Percentiles rank a stretch among this genome's conserved stretches.
These are phyloP conservation scores for Discoglossus pictus DNA, from an alignment of 2,797 vertebrate genomes.

Conservation along the genomic window DNA sequence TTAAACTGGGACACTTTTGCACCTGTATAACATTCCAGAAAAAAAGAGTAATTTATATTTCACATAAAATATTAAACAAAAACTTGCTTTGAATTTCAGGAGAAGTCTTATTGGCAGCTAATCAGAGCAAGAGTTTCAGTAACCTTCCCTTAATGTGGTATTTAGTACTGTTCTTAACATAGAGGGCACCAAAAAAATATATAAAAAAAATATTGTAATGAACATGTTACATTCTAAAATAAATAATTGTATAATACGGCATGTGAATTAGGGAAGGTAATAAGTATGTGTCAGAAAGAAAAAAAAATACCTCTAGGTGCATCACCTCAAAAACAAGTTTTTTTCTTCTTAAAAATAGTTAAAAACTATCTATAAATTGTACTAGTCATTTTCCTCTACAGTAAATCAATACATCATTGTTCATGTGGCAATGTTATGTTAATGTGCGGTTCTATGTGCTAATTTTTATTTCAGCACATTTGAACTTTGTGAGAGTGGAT, in stretches of 20 bases:
- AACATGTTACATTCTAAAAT: constrained; percentile 50
- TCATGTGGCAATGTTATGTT: too few species aligned
- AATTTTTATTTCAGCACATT: too few species aligned
- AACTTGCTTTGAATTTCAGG: constrained; percentile 94
- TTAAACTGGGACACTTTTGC: not conserved
- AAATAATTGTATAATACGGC: not conserved
- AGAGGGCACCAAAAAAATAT: constrained; percentile 89
- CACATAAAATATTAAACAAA: constrained; percentile 60
- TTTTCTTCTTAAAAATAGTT: too few species aligned
- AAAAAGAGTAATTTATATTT: constrained; percentile 27
- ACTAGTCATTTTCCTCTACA: too few species aligned
- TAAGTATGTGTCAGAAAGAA: too few species aligned
- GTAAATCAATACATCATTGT: too few species aligned
- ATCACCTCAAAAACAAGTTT: too few species aligned
- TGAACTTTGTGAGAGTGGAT: too few species aligned
- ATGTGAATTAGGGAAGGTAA: too few species aligned
- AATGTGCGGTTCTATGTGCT: too few species aligned
- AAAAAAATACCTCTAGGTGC: too few species aligned
- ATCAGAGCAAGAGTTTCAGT: constrained; percentile 90
- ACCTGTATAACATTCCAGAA: constrained; percentile 1
- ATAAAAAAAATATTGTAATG: constrained; percentile 67
- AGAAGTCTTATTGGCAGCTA: constrained; percentile 83
- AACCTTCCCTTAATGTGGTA: constrained; percentile 89
- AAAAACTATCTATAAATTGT: too few species aligned
- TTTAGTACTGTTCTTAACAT: constrained; percentile 82